These are phyloP conservation scores for Sebastes nivosus DNA, from an alignment of 2,797 vertebrate species.

Conservation along the genomic window DNA sequence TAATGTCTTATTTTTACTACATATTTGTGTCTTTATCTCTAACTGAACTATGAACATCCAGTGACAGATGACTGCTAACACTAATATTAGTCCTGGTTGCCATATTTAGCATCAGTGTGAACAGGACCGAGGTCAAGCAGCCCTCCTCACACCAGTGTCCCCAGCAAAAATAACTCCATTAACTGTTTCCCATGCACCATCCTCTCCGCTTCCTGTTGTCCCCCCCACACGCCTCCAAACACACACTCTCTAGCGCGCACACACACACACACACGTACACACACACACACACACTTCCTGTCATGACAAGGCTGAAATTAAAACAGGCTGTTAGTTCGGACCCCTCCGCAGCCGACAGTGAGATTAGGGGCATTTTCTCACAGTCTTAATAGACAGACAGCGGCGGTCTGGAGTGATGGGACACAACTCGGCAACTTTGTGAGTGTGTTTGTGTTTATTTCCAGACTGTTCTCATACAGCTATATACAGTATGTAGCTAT, in stretches of 20 bases:
- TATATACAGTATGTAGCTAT: too few species aligned
- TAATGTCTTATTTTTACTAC: neutral
- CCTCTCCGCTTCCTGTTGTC: constrained; percentile 67
- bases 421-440: neutral
- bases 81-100: constrained; percentile 47
- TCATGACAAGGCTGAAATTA: constrained; percentile 72
- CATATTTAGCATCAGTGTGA: constrained; percentile 58
- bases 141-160: constrained; percentile 54
- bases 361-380: constrained; percentile 63
- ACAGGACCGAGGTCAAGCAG: constrained; percentile 58
- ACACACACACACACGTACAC: constrained; percentile 13
- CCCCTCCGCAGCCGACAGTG: constrained; percentile 35
- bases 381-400: constrained; percentile 32
- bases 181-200: constrained; percentile 73
- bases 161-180: constrained; percentile 58
- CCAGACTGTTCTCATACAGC: too few species aligned
- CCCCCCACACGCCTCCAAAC: constrained; percentile 36
- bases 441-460: neutral
- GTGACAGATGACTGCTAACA: constrained; percentile 6
- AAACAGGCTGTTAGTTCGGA: constrained; percentile 62
- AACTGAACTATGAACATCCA: neutral
- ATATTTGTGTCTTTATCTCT: neutral
- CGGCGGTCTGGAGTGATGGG: neutral
- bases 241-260: constrained; percentile 14
- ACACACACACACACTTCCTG: constrained; percentile 68